phyloP scores from a whole-genome alignment of 2,113 vertebrate species.

The Pedetes capensis region DNA sequence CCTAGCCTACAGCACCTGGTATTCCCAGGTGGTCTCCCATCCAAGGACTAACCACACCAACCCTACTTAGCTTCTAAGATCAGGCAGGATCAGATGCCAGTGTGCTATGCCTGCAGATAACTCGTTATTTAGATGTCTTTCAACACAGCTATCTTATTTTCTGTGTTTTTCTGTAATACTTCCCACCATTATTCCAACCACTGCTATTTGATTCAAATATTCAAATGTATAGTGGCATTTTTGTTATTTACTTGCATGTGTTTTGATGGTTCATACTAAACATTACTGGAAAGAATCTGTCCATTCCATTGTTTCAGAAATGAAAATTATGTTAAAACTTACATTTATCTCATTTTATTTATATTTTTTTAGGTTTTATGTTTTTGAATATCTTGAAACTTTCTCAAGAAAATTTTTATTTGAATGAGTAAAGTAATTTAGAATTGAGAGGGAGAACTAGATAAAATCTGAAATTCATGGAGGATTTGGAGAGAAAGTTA shows the following conservation, averaged over 20 bases:
- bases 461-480: neutral
- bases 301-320: neutral
- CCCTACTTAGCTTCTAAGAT: too few relatives aligned
- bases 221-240: neutral
- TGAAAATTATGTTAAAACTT: constrained; percentile 22
- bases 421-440: neutral
- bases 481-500: neutral
- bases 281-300: neutral
- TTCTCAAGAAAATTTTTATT: neutral
- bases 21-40: too few relatives aligned
- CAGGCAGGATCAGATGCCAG: too few relatives aligned
- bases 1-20: too few relatives aligned
- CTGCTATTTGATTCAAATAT: constrained; percentile 15
- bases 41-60: too few relatives aligned
- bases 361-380: neutral
- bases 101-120: too few relatives aligned
- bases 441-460: neutral
- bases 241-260: constrained; percentile 12
- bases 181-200: neutral
- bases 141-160: neutral
- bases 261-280: neutral
- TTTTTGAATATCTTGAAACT: neutral
- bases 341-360: neutral
- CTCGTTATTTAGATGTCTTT: constrained; percentile 20
- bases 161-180: neutral